Percentiles rank a stretch among this genome's conserved stretches.
Conservation (phyloP, 2,113 vertebrate species). For the Burhinus oedicnemus region DNA sequence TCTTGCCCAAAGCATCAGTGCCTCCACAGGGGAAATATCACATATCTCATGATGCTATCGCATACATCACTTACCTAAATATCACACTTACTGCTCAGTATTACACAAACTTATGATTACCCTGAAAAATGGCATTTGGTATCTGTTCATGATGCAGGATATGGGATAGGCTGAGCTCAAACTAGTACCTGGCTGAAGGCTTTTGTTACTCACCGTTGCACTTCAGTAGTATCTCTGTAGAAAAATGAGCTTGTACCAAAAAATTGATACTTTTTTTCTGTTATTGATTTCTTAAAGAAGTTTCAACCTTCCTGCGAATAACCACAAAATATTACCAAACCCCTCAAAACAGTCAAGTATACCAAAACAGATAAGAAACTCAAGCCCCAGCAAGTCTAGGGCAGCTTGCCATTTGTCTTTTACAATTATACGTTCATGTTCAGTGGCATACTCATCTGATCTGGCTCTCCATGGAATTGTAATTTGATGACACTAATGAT, state of each 20-base stretch:
- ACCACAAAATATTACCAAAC: background rate
- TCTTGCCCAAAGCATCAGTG: conserved; percentile 11
- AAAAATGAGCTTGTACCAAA: background rate
- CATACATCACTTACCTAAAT: background rate
- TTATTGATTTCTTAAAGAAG: background rate
- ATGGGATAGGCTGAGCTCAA: background rate
- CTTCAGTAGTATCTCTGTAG: background rate
- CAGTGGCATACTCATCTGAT: background rate
- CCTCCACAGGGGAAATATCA: background rate
- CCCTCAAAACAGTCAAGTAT: background rate
- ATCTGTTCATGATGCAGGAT: background rate
- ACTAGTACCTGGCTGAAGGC: background rate
- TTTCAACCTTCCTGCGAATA: background rate
- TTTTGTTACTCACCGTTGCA: background rate
- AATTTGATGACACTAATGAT: conserved; percentile 42
- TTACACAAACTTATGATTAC: background rate
- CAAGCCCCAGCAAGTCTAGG: background rate
- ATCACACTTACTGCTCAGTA: background rate
- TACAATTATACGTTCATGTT: background rate
- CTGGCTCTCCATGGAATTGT: conserved; percentile 7
- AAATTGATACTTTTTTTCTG: background rate
- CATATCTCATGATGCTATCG: rapidly evolving
- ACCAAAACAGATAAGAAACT: background rate
- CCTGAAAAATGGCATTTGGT: background rate
- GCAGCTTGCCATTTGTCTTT: background rate